Conservation (phyloP, 2,797 vertebrate genomes). For the Myotis myotis region DNA sequence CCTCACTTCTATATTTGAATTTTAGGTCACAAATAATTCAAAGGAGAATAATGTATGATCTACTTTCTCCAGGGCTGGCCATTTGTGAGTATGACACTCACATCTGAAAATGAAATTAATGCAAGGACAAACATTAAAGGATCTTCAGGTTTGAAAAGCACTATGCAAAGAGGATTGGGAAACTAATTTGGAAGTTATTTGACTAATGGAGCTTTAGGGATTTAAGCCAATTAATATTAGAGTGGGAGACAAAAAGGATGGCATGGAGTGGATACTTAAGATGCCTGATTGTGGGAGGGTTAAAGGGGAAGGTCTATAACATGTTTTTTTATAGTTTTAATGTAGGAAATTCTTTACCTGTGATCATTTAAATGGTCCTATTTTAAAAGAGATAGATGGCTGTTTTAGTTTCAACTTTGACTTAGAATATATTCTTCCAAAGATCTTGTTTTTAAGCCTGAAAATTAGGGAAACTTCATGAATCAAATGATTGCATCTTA, state of each 20-base stretch:
- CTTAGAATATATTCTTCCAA: background rate
- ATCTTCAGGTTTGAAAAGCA: background rate
- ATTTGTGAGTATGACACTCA: background rate
- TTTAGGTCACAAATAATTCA: background rate
- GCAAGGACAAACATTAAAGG: background rate
- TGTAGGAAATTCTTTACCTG: background rate
- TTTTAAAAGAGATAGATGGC: slow-evolving; percentile 4
- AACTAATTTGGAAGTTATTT: background rate
- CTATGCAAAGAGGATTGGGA: background rate
- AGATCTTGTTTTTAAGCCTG: background rate
- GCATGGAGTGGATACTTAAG: background rate
- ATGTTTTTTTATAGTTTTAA: background rate
- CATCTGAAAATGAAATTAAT: slow-evolving; percentile 4
- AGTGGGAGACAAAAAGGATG: background rate
- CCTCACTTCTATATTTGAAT: slow-evolving; percentile 48
- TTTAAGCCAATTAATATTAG: slow-evolving; percentile 4
- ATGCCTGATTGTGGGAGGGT: background rate
- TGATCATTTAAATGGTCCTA: background rate
- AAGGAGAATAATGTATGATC: slow-evolving; percentile 1
- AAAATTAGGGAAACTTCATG: slow-evolving; percentile 4
- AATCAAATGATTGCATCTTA: slow-evolving; percentile 14
- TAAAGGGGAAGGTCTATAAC: background rate
- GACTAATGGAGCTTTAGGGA: background rate
- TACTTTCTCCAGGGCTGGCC: background rate
- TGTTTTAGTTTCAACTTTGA: background rate